Conservation (phyloP, 2,888 invertebrate genomes). For the Ichneumon xanthorius region DNA sequence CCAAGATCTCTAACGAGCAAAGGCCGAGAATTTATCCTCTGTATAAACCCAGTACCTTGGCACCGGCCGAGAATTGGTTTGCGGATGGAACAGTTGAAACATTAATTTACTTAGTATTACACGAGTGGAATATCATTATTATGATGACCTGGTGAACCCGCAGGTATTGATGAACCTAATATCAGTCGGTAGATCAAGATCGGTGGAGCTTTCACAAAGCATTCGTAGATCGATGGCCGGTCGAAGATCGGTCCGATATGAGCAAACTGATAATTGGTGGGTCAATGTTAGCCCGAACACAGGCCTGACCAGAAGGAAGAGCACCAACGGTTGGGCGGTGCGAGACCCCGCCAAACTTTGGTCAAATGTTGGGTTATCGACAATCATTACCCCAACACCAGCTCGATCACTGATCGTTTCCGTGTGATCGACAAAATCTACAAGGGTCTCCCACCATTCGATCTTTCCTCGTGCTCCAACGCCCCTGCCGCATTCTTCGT, state of each 20-base stretch:
- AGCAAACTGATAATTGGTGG: background rate
- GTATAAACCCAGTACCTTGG: background rate
- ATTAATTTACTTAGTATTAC: too few species aligned
- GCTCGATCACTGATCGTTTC: background rate
- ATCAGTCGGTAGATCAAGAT: background rate
- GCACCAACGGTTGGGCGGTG: background rate
- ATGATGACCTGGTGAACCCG: background rate
- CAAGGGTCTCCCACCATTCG: background rate
- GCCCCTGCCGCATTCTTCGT: conserved; percentile 7
- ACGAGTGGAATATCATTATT: background rate
- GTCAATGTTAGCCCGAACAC: too few species aligned
- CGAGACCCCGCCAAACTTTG: background rate
- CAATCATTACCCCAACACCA: background rate
- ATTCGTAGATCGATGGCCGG: background rate
- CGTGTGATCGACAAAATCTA: background rate
- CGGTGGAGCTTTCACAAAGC: background rate
- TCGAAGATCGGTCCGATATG: too few species aligned
- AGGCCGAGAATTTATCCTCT: background rate
- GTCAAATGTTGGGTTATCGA: background rate
- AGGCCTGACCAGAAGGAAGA: background rate
- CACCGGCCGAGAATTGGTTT: background rate
- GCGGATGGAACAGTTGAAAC: background rate
- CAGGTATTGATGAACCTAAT: background rate
- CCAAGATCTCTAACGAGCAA: background rate
- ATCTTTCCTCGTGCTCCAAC: background rate